Base-by-base conservation (phyloP, 2,888 invertebrate genomes). In the Ormyrus nitidulus region DNA sequence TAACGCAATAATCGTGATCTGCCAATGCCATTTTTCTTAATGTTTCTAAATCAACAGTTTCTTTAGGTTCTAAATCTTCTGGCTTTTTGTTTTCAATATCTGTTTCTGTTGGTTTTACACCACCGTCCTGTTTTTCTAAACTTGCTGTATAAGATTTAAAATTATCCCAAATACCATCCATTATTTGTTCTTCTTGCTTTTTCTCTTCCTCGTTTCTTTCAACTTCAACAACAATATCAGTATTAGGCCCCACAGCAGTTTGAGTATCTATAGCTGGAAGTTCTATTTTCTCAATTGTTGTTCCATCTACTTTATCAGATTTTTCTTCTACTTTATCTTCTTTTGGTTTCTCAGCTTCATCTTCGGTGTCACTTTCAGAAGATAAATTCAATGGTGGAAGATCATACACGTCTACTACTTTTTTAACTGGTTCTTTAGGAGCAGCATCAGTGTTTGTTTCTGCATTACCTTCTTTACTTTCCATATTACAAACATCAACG, bases 281-380 rank as follows among this genome's bases (percentile, higher is more conserved):
- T 58, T 56, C 51, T 70, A 11, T 74, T 85, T 59, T 76, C 0
- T 46, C 13, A 10, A 19, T 80, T 80, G 6, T 83, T 86, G 87
- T 83, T 80, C 91, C 0, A 84, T 83, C 19, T 86, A 54, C 49
- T n/a, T 80, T 62, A 58, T 64, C 58, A n/a, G 71, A 13, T 54
- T 73, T 53, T 53, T 75, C 69, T 6, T 66, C 46, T 46, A n/a
- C 1, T 74, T 74, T 83, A 62, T 85, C 90, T 86, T 48, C 87
- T 6, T 84, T 80, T 13, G 66, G 48, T 64, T 79, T 79, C n/a
- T 84, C 83, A 5, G 90, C 91, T 46, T 93, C 94, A 3, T 91
- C 93, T 82, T 95, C 96, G 83, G 95, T 95, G 85, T 96, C 96
- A 88, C 96, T 96, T 86, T 96, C 96, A 0, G 96, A 96, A 1